Evolutionary conservation across 2,888 invertebrate genomes (phyloP).

Genomic region (Gastracanthus pulcherrimus): DNA sequence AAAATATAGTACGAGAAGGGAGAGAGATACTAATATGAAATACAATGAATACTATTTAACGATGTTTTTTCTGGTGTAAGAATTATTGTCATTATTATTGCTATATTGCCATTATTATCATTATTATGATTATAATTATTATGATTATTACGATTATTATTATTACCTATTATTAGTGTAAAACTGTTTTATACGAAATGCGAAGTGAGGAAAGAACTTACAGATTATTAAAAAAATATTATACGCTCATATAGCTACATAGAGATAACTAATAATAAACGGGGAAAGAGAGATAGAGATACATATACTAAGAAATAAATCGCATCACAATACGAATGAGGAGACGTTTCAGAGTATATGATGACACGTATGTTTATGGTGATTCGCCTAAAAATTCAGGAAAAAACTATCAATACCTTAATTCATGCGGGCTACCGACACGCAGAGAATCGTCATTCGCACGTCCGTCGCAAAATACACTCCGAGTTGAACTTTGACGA

Average conservation of each 20-base stretch:
- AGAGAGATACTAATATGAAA: conserved; percentile 64
- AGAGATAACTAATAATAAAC: conserved; percentile 15
- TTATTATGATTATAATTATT: conserved; percentile 61
- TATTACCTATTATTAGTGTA: conserved; percentile 50
- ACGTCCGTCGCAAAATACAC: conserved; percentile 26
- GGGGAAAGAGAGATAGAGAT: conserved; percentile 15
- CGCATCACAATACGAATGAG: conserved; percentile 39
- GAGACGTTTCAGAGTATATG: conserved; percentile 36
- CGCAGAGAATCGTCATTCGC: background rate
- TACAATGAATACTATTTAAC: conserved; percentile 72
- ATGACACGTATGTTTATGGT: conserved; percentile 18
- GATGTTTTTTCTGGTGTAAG: conserved; percentile 75
- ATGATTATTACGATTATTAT: conserved; percentile 54
- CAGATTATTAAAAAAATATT: conserved; percentile 53
- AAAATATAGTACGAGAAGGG: conserved; percentile 42
- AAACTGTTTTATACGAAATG: conserved; percentile 50
- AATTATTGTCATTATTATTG: conserved; percentile 70
- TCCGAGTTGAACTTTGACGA: conserved; percentile 15
- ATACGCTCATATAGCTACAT: conserved; percentile 35
- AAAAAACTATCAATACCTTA: conserved; percentile 38
- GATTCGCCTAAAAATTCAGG: conserved; percentile 48
- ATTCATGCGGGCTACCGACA: conserved; percentile 1
- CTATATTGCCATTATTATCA: conserved; percentile 55
- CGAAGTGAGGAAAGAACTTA: conserved; percentile 32
- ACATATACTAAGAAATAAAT: conserved; percentile 26